phyloP scores from a whole-genome alignment of 37 sponge, comb jelly and placozoan species.

The Aplysina aerophoba region DNA sequence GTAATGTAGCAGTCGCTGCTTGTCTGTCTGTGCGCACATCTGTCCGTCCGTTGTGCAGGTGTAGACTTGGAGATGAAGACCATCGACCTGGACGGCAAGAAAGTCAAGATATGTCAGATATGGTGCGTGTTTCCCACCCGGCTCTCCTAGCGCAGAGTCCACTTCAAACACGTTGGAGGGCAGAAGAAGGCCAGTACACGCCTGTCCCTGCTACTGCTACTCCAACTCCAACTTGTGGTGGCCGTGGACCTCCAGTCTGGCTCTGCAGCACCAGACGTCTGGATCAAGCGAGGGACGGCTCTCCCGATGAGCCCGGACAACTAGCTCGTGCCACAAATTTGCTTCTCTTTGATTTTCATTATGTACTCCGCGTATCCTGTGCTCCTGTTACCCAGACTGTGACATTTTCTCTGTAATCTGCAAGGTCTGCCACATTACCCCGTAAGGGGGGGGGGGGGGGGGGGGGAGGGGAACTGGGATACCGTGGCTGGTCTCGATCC shows the following conservation, averaged over 20 bases:
- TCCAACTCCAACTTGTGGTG: slow-evolving; percentile 91
- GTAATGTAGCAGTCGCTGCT: no score
- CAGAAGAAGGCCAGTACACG: slow-evolving; percentile 84
- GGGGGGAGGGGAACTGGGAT: no score
- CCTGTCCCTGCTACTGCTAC: slow-evolving; percentile 96
- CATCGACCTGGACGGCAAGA: slow-evolving; percentile 80
- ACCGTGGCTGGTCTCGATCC: no score
- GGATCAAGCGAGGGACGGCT: slow-evolving; percentile 97
- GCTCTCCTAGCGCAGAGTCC: slow-evolving; percentile 95
- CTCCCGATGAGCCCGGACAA: slow-evolving; percentile 92
- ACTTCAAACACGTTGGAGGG: slow-evolving; percentile 96
- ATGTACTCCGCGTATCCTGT: not conserved
- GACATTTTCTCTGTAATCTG: no score
- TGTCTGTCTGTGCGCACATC: no score
- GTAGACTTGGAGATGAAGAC: slow-evolving; percentile 96
- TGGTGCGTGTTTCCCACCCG: slow-evolving; percentile 96
- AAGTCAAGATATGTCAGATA: no score
- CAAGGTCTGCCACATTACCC: no score
- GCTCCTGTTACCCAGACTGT: no score
- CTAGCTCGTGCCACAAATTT: slow-evolving; percentile 12
- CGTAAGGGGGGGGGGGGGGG: no score
- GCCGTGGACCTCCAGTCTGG: slow-evolving; percentile 91
- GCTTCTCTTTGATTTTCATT: not conserved
- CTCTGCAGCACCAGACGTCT: slow-evolving; percentile 75
- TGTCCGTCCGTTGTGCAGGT: no score